Base-by-base conservation (phyloP, 2,888 invertebrate genomes). In the Lycocerus yunnanus region DNA sequence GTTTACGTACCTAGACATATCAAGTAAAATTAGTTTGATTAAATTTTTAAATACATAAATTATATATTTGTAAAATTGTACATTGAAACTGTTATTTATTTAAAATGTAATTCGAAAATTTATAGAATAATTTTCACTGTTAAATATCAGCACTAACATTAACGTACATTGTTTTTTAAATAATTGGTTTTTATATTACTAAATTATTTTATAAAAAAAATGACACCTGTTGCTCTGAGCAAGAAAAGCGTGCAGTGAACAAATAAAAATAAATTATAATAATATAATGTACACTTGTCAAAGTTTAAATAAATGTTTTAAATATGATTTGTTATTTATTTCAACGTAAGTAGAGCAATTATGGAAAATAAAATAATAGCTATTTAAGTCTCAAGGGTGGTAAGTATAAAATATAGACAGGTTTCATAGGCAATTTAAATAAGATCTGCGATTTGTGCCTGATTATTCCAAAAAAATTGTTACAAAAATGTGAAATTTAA, bases 41-140 rank as follows among this genome's bases (percentile, higher is more conserved):
- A n/a, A 43, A 43, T 43, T 43, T 43, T 43, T 43, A 43, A 43
- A 43, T 43, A 43, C 43, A 43, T 43, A 43, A 43, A 43, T 43
- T 43, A 43, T 43, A 43, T 43, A 43, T 43, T 43, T 43, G 43
- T 43, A 43, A 43, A 43, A 43, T 43, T 43, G 43, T 43, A 43
- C 43, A 43, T 43, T 43, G 43, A 43, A 43, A 43, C 43, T 43
- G 43, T 43, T 43, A 43, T 43, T 43, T 43, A 43, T 43, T 43
- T 43, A n/a, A 43, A 43, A 43, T 43, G 6, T 43, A 43, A 43
- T 43, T 43, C 43, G n/a, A 43, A 43, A 43, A 43, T 68, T 61
- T 68, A 72, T 68, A 68, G 68, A 24, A 68, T 72, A 72, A 59
- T 71, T 71, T 71, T 15, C 72, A 72, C 72, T 72, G 72, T 72